Evolutionary conservation across 2,113 vertebrate genomes (phyloP).

Genomic region (Eulacestoma nigropectus): DNA sequence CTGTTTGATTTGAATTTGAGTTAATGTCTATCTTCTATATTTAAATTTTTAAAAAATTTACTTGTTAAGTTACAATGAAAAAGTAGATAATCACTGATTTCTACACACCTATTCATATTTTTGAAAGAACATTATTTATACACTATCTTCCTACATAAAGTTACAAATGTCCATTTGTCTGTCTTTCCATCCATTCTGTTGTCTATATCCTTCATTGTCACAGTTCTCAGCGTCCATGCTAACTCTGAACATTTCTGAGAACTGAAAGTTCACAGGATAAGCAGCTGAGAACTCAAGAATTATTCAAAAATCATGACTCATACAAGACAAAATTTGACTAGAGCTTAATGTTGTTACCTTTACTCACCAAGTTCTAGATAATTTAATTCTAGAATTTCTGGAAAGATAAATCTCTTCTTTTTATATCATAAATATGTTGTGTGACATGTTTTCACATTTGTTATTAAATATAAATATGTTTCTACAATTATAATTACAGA

Average conservation of each 20-base stretch:
- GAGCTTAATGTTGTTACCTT: neutral
- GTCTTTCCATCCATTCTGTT: neutral
- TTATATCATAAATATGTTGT: neutral
- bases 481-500: neutral
- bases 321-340: neutral
- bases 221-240: neutral
- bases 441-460: neutral
- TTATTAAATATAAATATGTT: neutral
- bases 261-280: neutral
- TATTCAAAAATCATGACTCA: neutral
- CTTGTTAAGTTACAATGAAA: neutral
- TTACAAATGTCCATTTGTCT: neutral
- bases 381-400: neutral
- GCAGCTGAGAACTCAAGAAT: neutral
- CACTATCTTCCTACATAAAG: neutral
- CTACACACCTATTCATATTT: neutral
- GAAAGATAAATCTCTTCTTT: neutral
- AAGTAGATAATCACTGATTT: neutral
- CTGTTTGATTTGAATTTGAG: neutral
- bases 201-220: neutral
- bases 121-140: neutral
- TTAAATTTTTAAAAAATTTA: neutral
- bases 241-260: neutral
- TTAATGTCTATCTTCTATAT: neutral
- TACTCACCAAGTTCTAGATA: neutral